Conservation (phyloP, 2,797 vertebrate species). For the Telmatherina bonti region DNA sequence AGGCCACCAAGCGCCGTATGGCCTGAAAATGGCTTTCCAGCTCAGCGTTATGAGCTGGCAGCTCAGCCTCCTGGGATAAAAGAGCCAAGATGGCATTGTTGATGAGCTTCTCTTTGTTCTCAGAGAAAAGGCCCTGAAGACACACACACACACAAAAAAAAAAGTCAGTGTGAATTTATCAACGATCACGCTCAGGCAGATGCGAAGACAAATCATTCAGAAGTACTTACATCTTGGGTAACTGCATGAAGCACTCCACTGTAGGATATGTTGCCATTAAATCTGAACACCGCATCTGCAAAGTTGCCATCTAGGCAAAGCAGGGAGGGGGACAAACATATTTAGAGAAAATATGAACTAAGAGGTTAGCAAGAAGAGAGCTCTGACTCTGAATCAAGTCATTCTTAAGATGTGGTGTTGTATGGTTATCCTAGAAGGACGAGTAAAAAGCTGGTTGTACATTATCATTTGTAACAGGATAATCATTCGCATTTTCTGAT, state of each 20-base stretch:
- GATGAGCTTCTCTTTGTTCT: slow-evolving; percentile 99
- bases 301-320: slow-evolving; percentile 91
- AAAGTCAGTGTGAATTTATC: slow-evolving; percentile 8
- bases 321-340: slow-evolving; percentile 6
- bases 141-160: not conserved
- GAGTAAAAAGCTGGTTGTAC: not conserved
- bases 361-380: not conserved
- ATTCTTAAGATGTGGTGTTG: no score
- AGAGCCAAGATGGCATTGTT: slow-evolving; percentile 97
- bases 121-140: slow-evolving; percentile 94
- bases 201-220: not conserved
- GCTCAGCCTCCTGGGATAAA: slow-evolving; percentile 93
- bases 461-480: not conserved
- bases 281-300: slow-evolving; percentile 96
- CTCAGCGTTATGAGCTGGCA: slow-evolving; percentile 88
- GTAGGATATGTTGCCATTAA: slow-evolving; percentile 98
- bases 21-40: slow-evolving; percentile 99
- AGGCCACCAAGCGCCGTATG: slow-evolving; percentile 94
- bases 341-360: not conserved
- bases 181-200: slow-evolving; percentile 3
- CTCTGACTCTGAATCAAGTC: no score
- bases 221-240: slow-evolving; percentile 94
- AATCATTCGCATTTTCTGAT: not conserved
- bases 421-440: not conserved
- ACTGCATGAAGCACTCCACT: slow-evolving; percentile 98